Evolutionary conservation across 1,140 invertebrate genomes (phyloP).

Genomic region (Drosophila equinoxialis): DNA sequence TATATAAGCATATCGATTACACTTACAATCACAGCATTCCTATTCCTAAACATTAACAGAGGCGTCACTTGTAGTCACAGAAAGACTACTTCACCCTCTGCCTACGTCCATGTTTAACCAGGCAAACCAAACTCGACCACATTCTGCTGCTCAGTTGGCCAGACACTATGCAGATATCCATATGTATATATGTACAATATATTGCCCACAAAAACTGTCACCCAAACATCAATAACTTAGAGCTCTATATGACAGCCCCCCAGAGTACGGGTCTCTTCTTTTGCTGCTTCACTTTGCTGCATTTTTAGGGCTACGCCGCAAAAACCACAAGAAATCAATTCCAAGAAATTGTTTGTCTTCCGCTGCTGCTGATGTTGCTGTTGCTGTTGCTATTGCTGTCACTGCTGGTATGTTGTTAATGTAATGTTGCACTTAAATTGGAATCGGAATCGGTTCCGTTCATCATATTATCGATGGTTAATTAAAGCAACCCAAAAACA

Average conservation of each 20-base stretch:
- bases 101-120: not conserved
- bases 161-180: not conserved
- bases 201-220: conserved; percentile 5
- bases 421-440: not conserved
- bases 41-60: not conserved
- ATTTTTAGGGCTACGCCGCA: conserved; percentile 62
- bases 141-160: not conserved
- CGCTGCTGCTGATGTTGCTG: conserved; percentile 34
- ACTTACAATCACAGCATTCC: not conserved
- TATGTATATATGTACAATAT: not conserved
- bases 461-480: conserved; percentile 58
- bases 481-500: conserved; percentile 45
- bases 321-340: conserved; percentile 67
- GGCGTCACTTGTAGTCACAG: not conserved
- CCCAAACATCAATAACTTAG: conserved; percentile 3
- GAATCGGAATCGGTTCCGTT: conserved; percentile 18
- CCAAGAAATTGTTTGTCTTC: conserved; percentile 68
- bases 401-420: conserved; percentile 37
- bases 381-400: conserved; percentile 30
- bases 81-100: not conserved
- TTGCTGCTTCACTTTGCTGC: conserved; percentile 17
- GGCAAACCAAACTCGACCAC: not conserved
- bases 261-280: not conserved
- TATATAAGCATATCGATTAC: not conserved
- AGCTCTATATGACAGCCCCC: not conserved